Conservation (phyloP, 2,113 vertebrate species). For the Phaethornis superciliosus region DNA sequence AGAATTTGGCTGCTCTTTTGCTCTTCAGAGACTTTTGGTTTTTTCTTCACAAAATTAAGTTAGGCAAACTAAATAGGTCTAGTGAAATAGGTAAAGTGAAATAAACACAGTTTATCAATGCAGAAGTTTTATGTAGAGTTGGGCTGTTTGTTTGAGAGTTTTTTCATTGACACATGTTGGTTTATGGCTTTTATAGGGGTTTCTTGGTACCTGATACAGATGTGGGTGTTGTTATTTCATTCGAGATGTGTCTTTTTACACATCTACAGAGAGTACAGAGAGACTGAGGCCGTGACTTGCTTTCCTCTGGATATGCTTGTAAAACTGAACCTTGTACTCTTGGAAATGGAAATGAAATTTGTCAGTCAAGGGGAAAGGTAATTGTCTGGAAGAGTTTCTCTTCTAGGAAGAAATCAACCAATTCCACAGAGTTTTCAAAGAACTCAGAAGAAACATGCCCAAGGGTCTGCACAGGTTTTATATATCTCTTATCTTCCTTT, state of each 20-base stretch:
- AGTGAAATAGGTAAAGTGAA: background rate
- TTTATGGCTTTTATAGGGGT: constrained; percentile 66
- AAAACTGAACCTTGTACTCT: constrained; percentile 67
- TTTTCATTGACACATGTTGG: background rate
- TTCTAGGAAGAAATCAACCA: background rate
- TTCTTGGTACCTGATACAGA: constrained; percentile 40
- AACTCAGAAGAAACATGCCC: background rate
- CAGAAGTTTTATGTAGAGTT: background rate
- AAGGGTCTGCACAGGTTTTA: no score
- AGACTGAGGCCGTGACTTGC: background rate
- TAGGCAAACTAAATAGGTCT: background rate
- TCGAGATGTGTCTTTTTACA: background rate
- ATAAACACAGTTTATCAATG: background rate
- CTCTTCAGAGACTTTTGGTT: background rate
- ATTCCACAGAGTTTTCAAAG: background rate
- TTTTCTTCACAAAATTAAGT: background rate
- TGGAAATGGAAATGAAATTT: constrained; percentile 57
- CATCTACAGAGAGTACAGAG: no score
- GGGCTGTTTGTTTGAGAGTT: background rate
- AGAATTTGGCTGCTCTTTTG: background rate
- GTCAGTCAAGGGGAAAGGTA: constrained; percentile 3
- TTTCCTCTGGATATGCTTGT: constrained; percentile 66
- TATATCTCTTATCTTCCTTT: background rate
- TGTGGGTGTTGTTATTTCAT: background rate
- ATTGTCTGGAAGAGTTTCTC: background rate